Evolutionary conservation across 2,888 invertebrate genomes (phyloP), one percentile per base, ranked within the genome.

Genomic region (Pammene fasciana): DNA sequence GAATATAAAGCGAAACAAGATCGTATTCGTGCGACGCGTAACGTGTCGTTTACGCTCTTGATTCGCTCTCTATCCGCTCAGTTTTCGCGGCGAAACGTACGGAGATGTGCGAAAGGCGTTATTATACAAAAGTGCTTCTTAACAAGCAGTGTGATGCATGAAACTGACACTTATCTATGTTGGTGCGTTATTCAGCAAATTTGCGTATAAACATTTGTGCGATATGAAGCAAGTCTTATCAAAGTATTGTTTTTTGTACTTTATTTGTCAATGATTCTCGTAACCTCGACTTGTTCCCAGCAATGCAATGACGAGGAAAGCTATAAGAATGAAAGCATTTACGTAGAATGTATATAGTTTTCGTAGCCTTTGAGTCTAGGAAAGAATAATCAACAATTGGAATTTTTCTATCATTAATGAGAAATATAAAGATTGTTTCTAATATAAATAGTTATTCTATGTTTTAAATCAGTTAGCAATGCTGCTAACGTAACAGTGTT

Each of bases 101-200:
- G 2, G 26, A 26, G 26, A 26, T 26, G 26, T 26, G 1, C 11
- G 43, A 13, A 43, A 43, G 10, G 10, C 10, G 43, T 11, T 10
- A 10, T 18, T 2, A 18, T 46, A 38, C 16, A 46, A 48, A 50
- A 55, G 56, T 16, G 34, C 38, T 50, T 26, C 38, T 56, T 62
- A 57, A 68, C 57, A 5, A 0, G 64, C 64, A 0, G 52, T 57
- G 56, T 68, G 68, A 34, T 64, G 64, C 57, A 65, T 68, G 68
- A 26, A 34, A 65, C 59, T 68, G 43, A 68, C 36, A 64, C 45
- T 14, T 5, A 45, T 13, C 11, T 45, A 10, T 9, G 38, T 38
- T 9, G 9, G 38, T 9, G 6, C 6, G 9, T 38, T 38, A 1
- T 38, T 9, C 38, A 38, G 9, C 7, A 7, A 38, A 38, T 38